Conservation (phyloP, 64 coral and sea anemone genomes). For the Anthopleura sola region DNA sequence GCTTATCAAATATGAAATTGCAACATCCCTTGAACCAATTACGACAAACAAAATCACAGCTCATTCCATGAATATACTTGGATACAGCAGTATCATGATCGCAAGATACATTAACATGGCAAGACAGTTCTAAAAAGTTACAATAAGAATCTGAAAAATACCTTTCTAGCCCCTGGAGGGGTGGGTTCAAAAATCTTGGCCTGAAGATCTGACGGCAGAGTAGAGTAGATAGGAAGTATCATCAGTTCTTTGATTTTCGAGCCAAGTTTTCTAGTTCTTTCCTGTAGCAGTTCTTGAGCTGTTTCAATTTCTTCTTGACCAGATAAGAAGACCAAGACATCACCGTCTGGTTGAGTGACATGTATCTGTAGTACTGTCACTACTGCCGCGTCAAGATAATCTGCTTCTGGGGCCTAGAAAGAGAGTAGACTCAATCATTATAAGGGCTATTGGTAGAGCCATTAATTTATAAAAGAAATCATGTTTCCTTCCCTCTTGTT, state of each 20-base stretch:
- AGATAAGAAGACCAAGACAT: conserved; percentile 90
- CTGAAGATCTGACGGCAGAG: conserved; percentile 93
- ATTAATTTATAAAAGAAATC: no score
- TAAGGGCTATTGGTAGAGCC: no score
- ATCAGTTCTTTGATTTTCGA: conserved; percentile 96
- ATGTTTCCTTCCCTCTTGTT: background rate
- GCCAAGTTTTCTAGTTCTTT: conserved; percentile 90
- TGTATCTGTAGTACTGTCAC: conserved; percentile 97
- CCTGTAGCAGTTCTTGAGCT: conserved; percentile 81
- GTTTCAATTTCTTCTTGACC: conserved; percentile 98
- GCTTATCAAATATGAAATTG: no score
- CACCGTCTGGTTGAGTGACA: conserved; percentile 85
- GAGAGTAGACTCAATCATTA: background rate
- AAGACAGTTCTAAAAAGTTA: no score
- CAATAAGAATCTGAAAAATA: background rate
- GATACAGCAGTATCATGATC: no score
- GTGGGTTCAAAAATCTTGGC: conserved; percentile 99
- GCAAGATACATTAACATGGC: no score
- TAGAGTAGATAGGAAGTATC: conserved; percentile 96
- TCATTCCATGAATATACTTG: no score
- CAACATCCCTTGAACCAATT: no score
- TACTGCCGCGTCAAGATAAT: conserved; percentile 92
- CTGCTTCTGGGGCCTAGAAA: conserved; percentile 92
- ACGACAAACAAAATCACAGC: no score
- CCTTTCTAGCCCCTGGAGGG: conserved; percentile 97